Evolutionary conservation across 2,113 vertebrate genomes (phyloP), one percentile per base, ranked within the genome.

Genomic region (Odontophorus gujanensis): DNA sequence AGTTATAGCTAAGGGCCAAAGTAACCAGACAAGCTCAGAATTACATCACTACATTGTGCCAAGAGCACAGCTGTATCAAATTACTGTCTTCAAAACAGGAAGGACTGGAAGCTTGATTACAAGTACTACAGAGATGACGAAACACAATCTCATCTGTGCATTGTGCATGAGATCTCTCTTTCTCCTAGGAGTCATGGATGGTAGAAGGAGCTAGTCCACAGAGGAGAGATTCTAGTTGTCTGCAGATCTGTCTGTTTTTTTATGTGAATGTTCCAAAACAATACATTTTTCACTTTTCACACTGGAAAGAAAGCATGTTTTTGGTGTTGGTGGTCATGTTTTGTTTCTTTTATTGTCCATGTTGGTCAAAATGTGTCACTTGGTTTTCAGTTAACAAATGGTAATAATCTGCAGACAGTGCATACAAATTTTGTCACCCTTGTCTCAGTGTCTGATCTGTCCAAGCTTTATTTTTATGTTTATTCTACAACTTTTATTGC

Each of bases 21-120:
- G 62, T 78, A 82, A 81, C 91, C 83, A 82, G 42, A 65, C 75
- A 69, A 85, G 38, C 59, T 95, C 81, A 67, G 87, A 90, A 91
- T 93, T 91, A 92, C 92, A 95, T 88, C 77, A 78, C 36, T 50
- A n/a, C 0, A 0, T 86, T 90, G 73, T 0, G 8, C 91, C 93
- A 96, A 47, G 66, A 93, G 85, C 66, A 80, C 95, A 96, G 92
- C 89, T 96, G 95, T 80, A 89, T 95, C 84, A 93, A 96, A 93
- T 96, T 96, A 95, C 57, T 59, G 63, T 72, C 62, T 80, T 92
- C 87, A 85, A 78, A 92, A 83, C 91, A 91, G 90, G 85, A 96
- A 92, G 81, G 77, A 85, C 94, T 94, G 89, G 73, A 90, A 92
- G 57, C 82, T 91, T 96, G 92, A 95, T 95, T 96, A 68, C 90